These are phyloP conservation scores for Hydropsyche betteni DNA, from an alignment of 2,888 invertebrate genomes.

Conservation along the genomic window DNA sequence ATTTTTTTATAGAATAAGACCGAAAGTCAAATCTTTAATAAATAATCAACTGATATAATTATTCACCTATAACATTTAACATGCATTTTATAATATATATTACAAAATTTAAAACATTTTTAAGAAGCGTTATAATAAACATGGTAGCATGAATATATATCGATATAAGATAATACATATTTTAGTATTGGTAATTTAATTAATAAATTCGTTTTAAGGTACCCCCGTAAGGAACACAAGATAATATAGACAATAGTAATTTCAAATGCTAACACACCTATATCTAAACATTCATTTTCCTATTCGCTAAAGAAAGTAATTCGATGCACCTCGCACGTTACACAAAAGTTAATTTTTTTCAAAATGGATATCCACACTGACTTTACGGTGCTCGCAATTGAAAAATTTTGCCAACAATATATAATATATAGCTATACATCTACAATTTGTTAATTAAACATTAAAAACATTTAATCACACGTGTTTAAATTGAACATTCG, in stretches of 20 bases:
- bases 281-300: constrained; percentile 8
- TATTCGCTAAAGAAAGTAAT: background rate
- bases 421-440: background rate
- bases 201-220: constrained; percentile 20
- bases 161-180: background rate
- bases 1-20: too few relatives aligned
- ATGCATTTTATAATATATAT: constrained; percentile 2
- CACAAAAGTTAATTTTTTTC: too few relatives aligned
- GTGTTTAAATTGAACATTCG: constrained; percentile 69
- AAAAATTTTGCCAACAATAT: background rate
- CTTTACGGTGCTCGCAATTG: background rate
- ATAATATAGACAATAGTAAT: background rate
- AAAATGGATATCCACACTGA: constrained; percentile 16
- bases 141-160: background rate
- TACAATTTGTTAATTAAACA: background rate
- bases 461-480: constrained; percentile 6
- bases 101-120: too few relatives aligned
- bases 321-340: background rate
- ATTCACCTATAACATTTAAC: constrained; percentile 5
- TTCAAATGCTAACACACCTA: constrained; percentile 21
- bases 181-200: background rate
- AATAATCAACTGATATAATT: too few relatives aligned
- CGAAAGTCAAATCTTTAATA: too few relatives aligned
- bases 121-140: too few relatives aligned
- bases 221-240: constrained; percentile 6